These are phyloP conservation scores for Drosophila silvestris DNA, from an alignment of 2,888 invertebrate species.

Conservation along the genomic window DNA sequence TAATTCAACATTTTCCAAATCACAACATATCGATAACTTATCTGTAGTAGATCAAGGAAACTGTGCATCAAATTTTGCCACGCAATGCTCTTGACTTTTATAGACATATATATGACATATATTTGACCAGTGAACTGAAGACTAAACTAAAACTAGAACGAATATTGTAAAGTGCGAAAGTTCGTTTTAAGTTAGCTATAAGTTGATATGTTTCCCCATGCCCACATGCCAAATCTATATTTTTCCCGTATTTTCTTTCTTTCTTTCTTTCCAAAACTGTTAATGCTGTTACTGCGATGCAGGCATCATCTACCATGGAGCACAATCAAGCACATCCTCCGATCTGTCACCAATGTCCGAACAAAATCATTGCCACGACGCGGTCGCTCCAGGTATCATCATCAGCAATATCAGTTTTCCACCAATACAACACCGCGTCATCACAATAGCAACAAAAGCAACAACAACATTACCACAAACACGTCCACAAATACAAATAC, in stretches of 20 bases:
- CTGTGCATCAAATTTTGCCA: slow-evolving; percentile 28
- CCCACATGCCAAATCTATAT: slow-evolving; percentile 63
- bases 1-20: slow-evolving; percentile 84
- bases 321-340: slow-evolving; percentile 91
- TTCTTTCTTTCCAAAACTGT: slow-evolving; percentile 49
- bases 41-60: slow-evolving; percentile 76
- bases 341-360: slow-evolving; percentile 92
- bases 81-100: slow-evolving; percentile 39
- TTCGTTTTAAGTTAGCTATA: slow-evolving; percentile 50
- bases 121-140: slow-evolving; percentile 50
- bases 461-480: slow-evolving; percentile 74
- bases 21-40: slow-evolving; percentile 84
- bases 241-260: slow-evolving; percentile 74
- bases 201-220: slow-evolving; percentile 36
- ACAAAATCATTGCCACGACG: slow-evolving; percentile 90
- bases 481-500: slow-evolving; percentile 66
- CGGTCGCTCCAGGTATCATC: slow-evolving; percentile 89
- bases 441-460: slow-evolving; percentile 85
- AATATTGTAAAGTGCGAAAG: slow-evolving; percentile 20
- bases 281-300: slow-evolving; percentile 61
- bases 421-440: slow-evolving; percentile 86
- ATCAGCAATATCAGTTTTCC: slow-evolving; percentile 86
- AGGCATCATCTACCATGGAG: slow-evolving; percentile 91
- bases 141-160: slow-evolving; percentile 29
- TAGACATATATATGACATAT: background rate